Evolutionary conservation across 1,140 invertebrate genomes (phyloP).

Genomic region (Caerostris extrusa): DNA sequence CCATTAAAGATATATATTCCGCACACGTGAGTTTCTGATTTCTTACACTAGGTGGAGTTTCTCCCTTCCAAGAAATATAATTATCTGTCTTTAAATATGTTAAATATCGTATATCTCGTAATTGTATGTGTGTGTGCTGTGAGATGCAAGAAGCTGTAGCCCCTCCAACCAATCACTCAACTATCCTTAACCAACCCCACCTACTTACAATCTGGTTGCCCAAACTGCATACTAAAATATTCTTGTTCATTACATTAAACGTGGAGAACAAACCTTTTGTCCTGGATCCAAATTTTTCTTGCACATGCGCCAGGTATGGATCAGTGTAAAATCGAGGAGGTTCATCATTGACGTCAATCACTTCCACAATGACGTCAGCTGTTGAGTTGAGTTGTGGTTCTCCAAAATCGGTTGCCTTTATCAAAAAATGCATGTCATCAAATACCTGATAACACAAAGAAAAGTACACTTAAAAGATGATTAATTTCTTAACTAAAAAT

Average conservation of each 20-base stretch:
- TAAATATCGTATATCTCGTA: too few relatives aligned
- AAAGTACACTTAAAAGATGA: background rate
- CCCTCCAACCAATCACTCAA: too few relatives aligned
- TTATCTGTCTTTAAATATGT: too few relatives aligned
- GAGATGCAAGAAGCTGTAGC: too few relatives aligned
- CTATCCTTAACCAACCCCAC: too few relatives aligned
- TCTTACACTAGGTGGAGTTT: too few relatives aligned
- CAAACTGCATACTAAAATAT: background rate
- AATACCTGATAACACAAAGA: background rate
- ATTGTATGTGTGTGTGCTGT: too few relatives aligned
- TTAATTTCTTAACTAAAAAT: background rate
- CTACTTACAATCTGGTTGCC: too few relatives aligned
- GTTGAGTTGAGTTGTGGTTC: slow-evolving; percentile 85
- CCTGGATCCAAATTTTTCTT: slow-evolving; percentile 82
- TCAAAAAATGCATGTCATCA: slow-evolving; percentile 77
- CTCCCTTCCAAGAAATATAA: too few relatives aligned
- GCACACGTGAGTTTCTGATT: too few relatives aligned
- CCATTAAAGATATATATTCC: too few relatives aligned
- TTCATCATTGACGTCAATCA: slow-evolving; percentile 88
- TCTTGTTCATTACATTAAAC: background rate
- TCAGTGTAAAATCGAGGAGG: slow-evolving; percentile 82
- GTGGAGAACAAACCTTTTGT: slow-evolving; percentile 78
- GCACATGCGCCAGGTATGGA: slow-evolving; percentile 81
- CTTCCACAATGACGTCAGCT: slow-evolving; percentile 90
- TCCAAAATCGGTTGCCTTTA: slow-evolving; percentile 85